phyloP scores from a whole-genome alignment of 2,888 invertebrate species.

The Hyppa rectilinea region DNA sequence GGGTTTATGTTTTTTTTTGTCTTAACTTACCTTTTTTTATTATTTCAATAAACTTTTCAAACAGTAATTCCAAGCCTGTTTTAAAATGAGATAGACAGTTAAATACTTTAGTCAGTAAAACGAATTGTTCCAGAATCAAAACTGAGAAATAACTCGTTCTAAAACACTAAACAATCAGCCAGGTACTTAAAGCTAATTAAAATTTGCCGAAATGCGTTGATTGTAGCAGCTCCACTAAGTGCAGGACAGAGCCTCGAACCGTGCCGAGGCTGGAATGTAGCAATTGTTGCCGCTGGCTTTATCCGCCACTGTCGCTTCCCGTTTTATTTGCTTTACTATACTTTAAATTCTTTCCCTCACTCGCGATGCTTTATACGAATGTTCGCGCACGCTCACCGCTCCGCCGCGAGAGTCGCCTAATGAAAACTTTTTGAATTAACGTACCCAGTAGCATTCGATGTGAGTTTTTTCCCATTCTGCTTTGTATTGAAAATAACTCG shows the following conservation, averaged over 20 bases:
- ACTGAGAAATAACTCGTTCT: no score
- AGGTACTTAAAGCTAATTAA: neutral
- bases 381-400: constrained; percentile 77
- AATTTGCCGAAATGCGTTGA: constrained; percentile 16
- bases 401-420: constrained; percentile 82
- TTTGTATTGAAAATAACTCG: constrained; percentile 85
- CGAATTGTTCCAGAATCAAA: no score
- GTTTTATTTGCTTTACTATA: constrained; percentile 82
- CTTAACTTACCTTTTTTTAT: no score
- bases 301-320: constrained; percentile 77
- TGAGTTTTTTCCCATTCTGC: constrained; percentile 76
- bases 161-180: neutral
- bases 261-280: constrained; percentile 83
- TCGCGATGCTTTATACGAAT: constrained; percentile 83
- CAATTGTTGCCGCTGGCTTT: constrained; percentile 85
- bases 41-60: no score
- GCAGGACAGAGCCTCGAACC: constrained; percentile 70
- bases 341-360: constrained; percentile 86
- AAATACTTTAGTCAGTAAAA: no score
- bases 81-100: no score
- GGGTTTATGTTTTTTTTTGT: no score
- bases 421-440: constrained; percentile 90
- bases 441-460: constrained; percentile 82
- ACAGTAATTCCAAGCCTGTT: no score
- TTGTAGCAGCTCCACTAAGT: constrained; percentile 67